Evolutionary conservation across 2,888 invertebrate species (phyloP).

Genomic region (Callinectes sapidus): DNA sequence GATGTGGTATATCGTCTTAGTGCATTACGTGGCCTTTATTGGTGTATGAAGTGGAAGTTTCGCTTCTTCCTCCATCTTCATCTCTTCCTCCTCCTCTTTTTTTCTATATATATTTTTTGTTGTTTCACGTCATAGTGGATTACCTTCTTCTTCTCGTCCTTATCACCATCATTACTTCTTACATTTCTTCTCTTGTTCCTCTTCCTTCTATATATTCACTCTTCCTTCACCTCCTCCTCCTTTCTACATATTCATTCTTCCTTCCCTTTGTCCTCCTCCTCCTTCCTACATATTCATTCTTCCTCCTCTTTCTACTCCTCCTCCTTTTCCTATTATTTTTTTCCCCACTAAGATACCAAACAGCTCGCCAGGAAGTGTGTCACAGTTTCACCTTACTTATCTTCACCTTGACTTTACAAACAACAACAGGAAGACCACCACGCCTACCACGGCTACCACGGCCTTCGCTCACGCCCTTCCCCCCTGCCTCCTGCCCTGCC

Average conservation of each 20-base stretch:
- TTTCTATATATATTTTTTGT: not conserved
- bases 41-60: too few species aligned
- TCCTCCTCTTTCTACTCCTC: not conserved
- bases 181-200: not conserved
- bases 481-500: too few species aligned
- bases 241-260: too few species aligned
- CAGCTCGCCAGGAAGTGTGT: not conserved
- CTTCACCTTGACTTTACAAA: not conserved
- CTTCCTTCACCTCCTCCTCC: not conserved
- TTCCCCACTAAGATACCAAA: not conserved
- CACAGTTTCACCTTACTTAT: not conserved
- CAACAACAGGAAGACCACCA: not conserved
- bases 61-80: not conserved
- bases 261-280: not conserved
- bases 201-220: not conserved
- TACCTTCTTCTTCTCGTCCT: not conserved
- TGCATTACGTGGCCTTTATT: too few species aligned
- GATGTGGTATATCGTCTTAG: too few species aligned
- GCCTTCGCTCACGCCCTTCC: not conserved
- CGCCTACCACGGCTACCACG: not conserved
- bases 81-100: not conserved
- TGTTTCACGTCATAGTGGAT: not conserved
- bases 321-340: not conserved
- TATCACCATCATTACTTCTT: not conserved
- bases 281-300: not conserved